phyloP scores from a whole-genome alignment of 2,797 vertebrate genomes.

The Scleropages formosus region DNA sequence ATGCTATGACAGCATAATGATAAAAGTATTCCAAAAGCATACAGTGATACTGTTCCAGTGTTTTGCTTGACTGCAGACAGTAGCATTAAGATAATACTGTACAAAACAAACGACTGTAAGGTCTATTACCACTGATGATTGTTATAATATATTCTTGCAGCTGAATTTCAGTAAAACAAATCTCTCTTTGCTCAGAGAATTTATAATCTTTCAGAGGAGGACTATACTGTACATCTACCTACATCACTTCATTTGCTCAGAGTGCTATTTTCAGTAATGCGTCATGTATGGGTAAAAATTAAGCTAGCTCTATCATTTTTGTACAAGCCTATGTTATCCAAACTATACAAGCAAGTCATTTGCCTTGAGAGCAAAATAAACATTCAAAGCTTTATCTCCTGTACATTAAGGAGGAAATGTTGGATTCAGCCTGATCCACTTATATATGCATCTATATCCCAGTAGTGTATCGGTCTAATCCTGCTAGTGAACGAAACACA shows the following conservation, averaged over 20 bases:
- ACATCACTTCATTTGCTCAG: slow-evolving; percentile 48
- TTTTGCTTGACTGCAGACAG: slow-evolving; percentile 51
- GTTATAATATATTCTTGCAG: slow-evolving; percentile 36
- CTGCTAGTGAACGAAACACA: slow-evolving; percentile 47
- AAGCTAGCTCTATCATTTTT: slow-evolving; percentile 62
- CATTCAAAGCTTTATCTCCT: slow-evolving; percentile 40
- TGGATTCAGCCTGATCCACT: slow-evolving; percentile 38
- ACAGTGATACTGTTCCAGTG: slow-evolving; percentile 54
- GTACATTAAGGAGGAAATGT: slow-evolving; percentile 40
- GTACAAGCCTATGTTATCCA: slow-evolving; percentile 56
- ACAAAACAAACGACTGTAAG: slow-evolving; percentile 53
- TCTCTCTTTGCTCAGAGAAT: slow-evolving; percentile 59
- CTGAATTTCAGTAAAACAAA: slow-evolving; percentile 53
- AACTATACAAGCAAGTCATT: slow-evolving; percentile 50
- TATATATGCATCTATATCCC: slow-evolving; percentile 36
- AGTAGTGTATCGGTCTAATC: slow-evolving; percentile 42
- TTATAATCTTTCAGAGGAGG: slow-evolving; percentile 31
- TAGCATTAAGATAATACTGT: slow-evolving; percentile 62
- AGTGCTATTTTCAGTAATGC: slow-evolving; percentile 63
- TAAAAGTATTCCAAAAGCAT: slow-evolving; percentile 50
- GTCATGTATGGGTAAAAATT: slow-evolving; percentile 57
- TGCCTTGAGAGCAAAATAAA: slow-evolving; percentile 31
- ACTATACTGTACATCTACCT: slow-evolving; percentile 53
- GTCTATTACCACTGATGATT: slow-evolving; percentile 54
- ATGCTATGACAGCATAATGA: slow-evolving; percentile 40